Evolutionary conservation across 1,140 invertebrate species (phyloP), one percentile per base, ranked within the genome.

Genomic region (Eupristina koningsbergeri): DNA sequence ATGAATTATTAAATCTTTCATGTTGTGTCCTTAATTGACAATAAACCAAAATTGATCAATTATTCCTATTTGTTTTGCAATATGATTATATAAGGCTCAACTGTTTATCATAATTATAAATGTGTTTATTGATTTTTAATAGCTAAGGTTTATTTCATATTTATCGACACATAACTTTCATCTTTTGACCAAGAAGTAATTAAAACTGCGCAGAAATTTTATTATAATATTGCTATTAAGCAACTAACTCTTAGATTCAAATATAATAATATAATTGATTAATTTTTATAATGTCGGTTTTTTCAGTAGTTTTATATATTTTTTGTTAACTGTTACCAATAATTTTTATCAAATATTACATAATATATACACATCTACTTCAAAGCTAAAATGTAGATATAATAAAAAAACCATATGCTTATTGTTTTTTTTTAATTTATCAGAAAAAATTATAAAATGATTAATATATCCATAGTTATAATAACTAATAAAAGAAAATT

Each of bases 41-140:
- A 67, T 36, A 67, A 67, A 67, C 34, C 5, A 34, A n/a, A 36
- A 29, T 64, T 7, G 11, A 67, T 36, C 22, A 67, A 6, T 36
- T 15, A 3, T 19, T 7, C 34, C 19, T 34, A 36, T 39, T 11
- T 67, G 64, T 67, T 67, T 39, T 71, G 7, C 11, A 71, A 13
- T 17, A 41, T 41, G 67, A 22, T 41, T n/a, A 71, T n/a, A 41
- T 36, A 71, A 41, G 41, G 53, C 22, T 22, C 7, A 6, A 75
- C 58, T 29, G 36, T 74, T 61, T 63, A 19, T 64, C 45, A 75
- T 36, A 74, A 63, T 74, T 36, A 47, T 81, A 73, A 81, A 81
- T 74, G 69, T 41, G 39, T 39, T 61, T 36, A 11, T 26, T 73
- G 50, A 41, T 75, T 81, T 47, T 75, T 81, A 81, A 81, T 81